phyloP scores from a whole-genome alignment of 2,797 vertebrate species.

The Mus caroli region DNA sequence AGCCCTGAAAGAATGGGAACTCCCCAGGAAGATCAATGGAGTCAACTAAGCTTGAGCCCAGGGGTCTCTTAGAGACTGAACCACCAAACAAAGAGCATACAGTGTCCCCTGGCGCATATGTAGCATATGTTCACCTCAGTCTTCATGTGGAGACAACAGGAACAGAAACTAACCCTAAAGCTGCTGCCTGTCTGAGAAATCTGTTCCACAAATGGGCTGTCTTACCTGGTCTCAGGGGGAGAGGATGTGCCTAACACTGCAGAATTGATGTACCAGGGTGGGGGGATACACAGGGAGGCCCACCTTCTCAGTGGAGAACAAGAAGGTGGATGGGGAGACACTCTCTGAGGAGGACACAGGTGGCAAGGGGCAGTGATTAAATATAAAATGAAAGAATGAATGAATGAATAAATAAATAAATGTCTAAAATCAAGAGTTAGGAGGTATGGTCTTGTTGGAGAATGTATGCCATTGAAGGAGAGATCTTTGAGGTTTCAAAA shows the following conservation, averaged over 20 bases:
- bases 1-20: neutral
- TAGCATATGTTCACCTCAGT: neutral
- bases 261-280: neutral
- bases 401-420: neutral
- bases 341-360: neutral
- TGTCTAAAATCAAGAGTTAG: neutral
- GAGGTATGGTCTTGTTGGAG: neutral
- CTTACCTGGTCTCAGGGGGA: neutral
- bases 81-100: neutral
- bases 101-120: too few relatives aligned
- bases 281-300: fast-evolving
- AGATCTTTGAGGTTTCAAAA: neutral
- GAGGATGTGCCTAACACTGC: neutral
- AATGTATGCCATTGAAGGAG: neutral
- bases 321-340: neutral
- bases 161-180: neutral
- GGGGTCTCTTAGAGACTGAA: neutral
- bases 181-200: neutral
- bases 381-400: neutral
- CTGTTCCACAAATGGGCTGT: neutral
- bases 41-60: neutral
- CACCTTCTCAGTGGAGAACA: neutral
- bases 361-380: neutral
- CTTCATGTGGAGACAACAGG: neutral
- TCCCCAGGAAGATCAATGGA: neutral